Percentiles rank a stretch among this genome's conserved stretches.
phyloP scores from a whole-genome alignment of 2,113 vertebrate species.

The Ageneiosus marmoratus region DNA sequence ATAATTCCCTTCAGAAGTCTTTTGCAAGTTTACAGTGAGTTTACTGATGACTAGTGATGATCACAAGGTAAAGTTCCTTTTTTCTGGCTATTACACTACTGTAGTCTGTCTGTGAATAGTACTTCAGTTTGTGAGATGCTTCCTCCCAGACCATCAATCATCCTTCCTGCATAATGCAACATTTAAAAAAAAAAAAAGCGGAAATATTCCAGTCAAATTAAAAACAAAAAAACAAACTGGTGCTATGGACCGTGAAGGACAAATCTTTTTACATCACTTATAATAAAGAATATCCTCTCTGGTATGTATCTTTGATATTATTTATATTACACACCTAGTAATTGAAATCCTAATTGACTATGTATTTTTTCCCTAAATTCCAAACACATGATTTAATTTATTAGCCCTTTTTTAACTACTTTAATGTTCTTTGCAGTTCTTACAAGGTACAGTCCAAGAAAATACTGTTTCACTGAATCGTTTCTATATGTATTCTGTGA shows the following conservation, averaged over 20 bases:
- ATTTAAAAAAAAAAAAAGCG: no score
- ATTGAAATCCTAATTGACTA: not conserved
- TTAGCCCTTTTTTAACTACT: not conserved
- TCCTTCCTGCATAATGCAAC: not conserved
- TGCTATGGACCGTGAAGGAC: not conserved
- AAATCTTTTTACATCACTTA: not conserved
- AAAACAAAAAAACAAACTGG: no score
- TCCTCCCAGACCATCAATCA: not conserved
- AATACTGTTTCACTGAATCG: not conserved
- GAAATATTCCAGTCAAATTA: no score
- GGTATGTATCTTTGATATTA: not conserved
- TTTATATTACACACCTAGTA: not conserved
- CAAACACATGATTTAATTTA: not conserved
- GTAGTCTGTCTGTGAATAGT: not conserved
- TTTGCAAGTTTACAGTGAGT: not conserved
- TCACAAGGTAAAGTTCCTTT: not conserved
- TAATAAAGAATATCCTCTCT: not conserved
- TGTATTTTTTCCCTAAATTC: not conserved
- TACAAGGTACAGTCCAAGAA: not conserved
- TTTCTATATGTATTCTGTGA: not conserved
- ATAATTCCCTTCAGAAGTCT: not conserved
- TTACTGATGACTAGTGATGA: not conserved
- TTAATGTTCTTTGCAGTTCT: not conserved
- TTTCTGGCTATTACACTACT: no score
- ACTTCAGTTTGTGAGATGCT: not conserved